phyloP scores from a whole-genome alignment of 2,797 vertebrate genomes.

The Gambusia yucatana region DNA sequence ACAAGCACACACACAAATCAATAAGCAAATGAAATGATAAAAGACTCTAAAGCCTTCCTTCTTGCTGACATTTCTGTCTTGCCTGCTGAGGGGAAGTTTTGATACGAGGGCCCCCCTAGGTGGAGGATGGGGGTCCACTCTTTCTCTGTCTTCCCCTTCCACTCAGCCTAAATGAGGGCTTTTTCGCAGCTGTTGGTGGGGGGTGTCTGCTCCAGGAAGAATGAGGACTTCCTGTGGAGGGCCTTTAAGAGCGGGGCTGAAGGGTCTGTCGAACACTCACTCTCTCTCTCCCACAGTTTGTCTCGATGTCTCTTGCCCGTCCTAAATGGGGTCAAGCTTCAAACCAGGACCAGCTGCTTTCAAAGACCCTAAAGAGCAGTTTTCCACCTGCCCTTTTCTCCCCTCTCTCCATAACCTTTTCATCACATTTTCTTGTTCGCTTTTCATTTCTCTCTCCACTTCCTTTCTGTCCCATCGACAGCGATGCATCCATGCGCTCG shows the following conservation, averaged over 20 bases:
- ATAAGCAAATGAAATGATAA: conserved; percentile 45
- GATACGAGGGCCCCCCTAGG: conserved; percentile 67
- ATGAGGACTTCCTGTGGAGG: conserved; percentile 74
- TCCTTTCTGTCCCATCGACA: background rate
- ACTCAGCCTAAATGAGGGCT: conserved; percentile 63
- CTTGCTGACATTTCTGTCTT: conserved; percentile 62
- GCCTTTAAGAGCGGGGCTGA: conserved; percentile 67
- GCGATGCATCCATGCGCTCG: background rate
- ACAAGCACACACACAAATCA: conserved; percentile 22
- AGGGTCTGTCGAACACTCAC: conserved; percentile 35
- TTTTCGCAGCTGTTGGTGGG: conserved; percentile 80
- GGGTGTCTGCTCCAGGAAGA: conserved; percentile 67
- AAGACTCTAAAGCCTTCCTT: conserved; percentile 45
- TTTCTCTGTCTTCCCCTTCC: conserved; percentile 24
- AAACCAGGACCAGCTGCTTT: conserved; percentile 79
- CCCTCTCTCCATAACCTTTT: conserved; percentile 56
- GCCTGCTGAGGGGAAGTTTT: conserved; percentile 71
- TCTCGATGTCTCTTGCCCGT: conserved; percentile 60
- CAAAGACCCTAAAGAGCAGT: conserved; percentile 80
- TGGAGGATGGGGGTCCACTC: conserved; percentile 49
- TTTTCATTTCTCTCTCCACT: conserved; percentile 15
- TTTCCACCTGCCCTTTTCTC: conserved; percentile 79
- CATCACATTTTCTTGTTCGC: conserved; percentile 25
- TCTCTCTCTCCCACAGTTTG: conserved; percentile 29
- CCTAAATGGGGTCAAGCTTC: conserved; percentile 84